Evolutionary conservation across 2,888 invertebrate species (phyloP), one percentile per base, ranked within the genome.

Genomic region (Chrysodeixis includens): DNA sequence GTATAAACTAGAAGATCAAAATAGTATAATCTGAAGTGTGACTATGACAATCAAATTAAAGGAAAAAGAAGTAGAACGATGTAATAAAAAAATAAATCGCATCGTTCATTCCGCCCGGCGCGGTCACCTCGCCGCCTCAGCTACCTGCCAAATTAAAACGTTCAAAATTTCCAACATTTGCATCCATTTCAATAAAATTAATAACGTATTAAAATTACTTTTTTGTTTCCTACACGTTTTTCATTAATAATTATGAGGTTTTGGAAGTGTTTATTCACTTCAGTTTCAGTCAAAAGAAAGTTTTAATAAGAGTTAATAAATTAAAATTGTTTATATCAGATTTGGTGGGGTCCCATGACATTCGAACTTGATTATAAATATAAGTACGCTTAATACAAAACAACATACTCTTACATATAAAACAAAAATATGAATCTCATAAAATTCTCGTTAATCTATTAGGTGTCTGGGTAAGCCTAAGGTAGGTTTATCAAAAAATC

Each of bases 181-280:
- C 56, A 54, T 71, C 51, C 57, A 71, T 71, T 71, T 66, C 40
- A 44, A 54, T 51, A 30, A 30, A 44, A 51, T 22, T 55, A n/a
- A 51, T 57, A 55, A 62, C 57, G 52, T 54, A 46, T 32, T 63
- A 32, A 52, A 20, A 56, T 63, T 22, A 44, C 40, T 32, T 44
- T 65, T 52, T 32, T 18, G 18, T 40, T 32, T 44, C n/a, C 35
- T 35, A 58, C 20, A 18, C 30, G 32, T 35, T 53, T 60, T 52
- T 20, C 4, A 30, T 22, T 53, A 40, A 18, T 20, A 49, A 18
- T 20, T 2, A 40, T 40, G n/a, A 40, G 9, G 2, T 16, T 49
- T 49, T 49, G 9, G 18, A 8, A 12, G 2, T 49, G 46, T 10
- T 10, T 20, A 35, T 35, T 6, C 26, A 26, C 26, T 26, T 26